phyloP scores from a whole-genome alignment of 2,888 invertebrate genomes.

The Polyploca ridens region DNA sequence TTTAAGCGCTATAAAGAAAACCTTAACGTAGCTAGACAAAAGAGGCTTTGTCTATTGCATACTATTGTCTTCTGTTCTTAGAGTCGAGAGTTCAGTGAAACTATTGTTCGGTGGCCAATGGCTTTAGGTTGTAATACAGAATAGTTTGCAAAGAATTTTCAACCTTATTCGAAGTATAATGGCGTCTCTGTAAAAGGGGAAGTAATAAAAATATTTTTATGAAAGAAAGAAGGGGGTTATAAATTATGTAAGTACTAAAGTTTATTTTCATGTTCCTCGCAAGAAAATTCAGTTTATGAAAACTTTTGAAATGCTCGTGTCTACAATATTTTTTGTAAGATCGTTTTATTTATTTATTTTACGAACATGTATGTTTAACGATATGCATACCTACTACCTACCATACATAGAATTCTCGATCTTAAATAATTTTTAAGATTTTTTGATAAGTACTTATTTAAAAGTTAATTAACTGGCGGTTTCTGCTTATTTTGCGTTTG shows the following conservation, averaged over 20 bases:
- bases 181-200: slow-evolving; percentile 47
- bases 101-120: slow-evolving; percentile 23
- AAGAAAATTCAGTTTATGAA: slow-evolving; percentile 45
- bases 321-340: neutral
- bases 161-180: slow-evolving; percentile 37
- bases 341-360: neutral
- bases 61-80: slow-evolving; percentile 48
- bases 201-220: slow-evolving; percentile 58
- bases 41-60: slow-evolving; percentile 47
- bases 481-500: too few species aligned
- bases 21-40: slow-evolving; percentile 43
- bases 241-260: slow-evolving; percentile 48
- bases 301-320: slow-evolving; percentile 14
- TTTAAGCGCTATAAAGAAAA: slow-evolving; percentile 25
- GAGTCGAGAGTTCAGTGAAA: slow-evolving; percentile 47
- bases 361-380: too few species aligned
- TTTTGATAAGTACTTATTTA: too few species aligned
- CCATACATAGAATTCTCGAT: too few species aligned
- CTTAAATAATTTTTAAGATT: too few species aligned
- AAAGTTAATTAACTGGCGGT: too few species aligned
- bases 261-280: slow-evolving; percentile 50
- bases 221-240: slow-evolving; percentile 46
- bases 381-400: too few species aligned
- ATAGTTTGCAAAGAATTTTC: slow-evolving; percentile 42
- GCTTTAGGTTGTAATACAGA: slow-evolving; percentile 29